Conservation (phyloP, 1,140 invertebrate genomes). For the Drosophila pseudoobscura region DNA sequence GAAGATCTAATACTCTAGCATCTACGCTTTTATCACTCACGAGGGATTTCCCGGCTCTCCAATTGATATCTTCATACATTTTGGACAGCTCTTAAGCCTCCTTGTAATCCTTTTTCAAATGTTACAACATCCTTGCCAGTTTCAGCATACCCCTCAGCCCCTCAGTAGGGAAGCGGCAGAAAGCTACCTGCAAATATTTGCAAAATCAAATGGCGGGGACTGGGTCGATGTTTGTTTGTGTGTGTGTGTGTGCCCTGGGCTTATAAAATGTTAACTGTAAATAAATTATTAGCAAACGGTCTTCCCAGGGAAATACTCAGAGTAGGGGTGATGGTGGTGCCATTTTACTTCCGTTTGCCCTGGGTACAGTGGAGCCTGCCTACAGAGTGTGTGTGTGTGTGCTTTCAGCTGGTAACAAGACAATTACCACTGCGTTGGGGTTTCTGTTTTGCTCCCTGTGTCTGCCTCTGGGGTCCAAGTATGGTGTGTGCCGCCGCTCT, state of each 20-base stretch:
- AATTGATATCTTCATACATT: too few species aligned
- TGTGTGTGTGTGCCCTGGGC: constrained; percentile 27
- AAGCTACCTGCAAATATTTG: constrained; percentile 67
- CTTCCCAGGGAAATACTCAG: constrained; percentile 1
- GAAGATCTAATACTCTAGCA: too few species aligned
- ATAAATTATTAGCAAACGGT: constrained; percentile 72
- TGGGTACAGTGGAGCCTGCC: constrained; percentile 32
- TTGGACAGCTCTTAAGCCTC: too few species aligned
- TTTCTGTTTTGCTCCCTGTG: background rate
- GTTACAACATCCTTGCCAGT: background rate
- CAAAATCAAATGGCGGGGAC: constrained; percentile 64
- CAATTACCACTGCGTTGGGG: constrained; percentile 70
- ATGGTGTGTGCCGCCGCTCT: constrained; percentile 5
- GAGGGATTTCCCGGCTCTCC: too few species aligned
- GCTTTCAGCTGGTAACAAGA: constrained; percentile 76
- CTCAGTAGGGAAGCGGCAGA: constrained; percentile 13
- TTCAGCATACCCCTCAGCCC: background rate
- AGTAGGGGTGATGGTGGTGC: constrained; percentile 15
- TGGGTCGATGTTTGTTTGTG: constrained; percentile 12
- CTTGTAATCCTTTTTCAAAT: too few species aligned
- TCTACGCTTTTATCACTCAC: too few species aligned
- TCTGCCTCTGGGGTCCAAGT: constrained; percentile 6
- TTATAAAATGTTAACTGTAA: constrained; percentile 78
- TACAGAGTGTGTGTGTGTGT: constrained; percentile 21
- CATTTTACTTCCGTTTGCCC: constrained; percentile 49